Percentiles rank a stretch among this genome's conserved stretches.
Conservation (phyloP, 2,888 invertebrate genomes). For the Gryllus longicercus region DNA sequence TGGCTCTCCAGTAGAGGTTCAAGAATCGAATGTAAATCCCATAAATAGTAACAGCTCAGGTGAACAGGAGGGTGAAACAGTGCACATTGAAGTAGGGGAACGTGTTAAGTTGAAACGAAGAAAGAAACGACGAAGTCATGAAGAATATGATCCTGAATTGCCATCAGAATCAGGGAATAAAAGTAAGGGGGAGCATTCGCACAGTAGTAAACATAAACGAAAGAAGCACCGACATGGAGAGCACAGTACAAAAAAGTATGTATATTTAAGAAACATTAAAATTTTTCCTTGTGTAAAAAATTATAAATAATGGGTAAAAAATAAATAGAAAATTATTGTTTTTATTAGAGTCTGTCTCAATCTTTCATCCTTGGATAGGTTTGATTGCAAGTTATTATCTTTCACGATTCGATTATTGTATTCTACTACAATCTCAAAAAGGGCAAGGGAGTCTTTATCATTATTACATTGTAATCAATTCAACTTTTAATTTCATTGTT, state of each 20-base stretch:
- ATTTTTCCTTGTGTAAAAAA: too few relatives aligned
- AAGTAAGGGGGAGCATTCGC: conserved; percentile 32
- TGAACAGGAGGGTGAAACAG: conserved; percentile 31
- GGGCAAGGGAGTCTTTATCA: too few relatives aligned
- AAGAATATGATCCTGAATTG: conserved; percentile 24
- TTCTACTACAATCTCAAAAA: too few relatives aligned
- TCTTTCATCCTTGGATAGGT: too few relatives aligned
- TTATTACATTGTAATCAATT: too few relatives aligned
- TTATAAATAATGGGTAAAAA: too few relatives aligned
- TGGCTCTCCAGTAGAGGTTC: not conserved
- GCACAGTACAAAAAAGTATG: conserved; percentile 37
- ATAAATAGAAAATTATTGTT: too few relatives aligned
- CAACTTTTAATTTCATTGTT: too few relatives aligned
- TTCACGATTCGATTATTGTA: too few relatives aligned
- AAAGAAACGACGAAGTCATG: conserved; percentile 34
- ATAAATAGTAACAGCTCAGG: not conserved
- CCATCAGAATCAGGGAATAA: conserved; percentile 25
- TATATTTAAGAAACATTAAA: not conserved
- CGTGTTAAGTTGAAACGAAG: conserved; percentile 37
- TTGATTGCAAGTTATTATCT: too few relatives aligned
- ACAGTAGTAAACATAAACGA: conserved; percentile 45
- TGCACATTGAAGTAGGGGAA: conserved; percentile 37
- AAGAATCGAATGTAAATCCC: not conserved
- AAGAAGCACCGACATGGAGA: conserved; percentile 42
- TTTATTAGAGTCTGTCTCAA: too few relatives aligned